Base-by-base conservation (phyloP, 1,140 invertebrate species). In the Drosophila triauraria region DNA sequence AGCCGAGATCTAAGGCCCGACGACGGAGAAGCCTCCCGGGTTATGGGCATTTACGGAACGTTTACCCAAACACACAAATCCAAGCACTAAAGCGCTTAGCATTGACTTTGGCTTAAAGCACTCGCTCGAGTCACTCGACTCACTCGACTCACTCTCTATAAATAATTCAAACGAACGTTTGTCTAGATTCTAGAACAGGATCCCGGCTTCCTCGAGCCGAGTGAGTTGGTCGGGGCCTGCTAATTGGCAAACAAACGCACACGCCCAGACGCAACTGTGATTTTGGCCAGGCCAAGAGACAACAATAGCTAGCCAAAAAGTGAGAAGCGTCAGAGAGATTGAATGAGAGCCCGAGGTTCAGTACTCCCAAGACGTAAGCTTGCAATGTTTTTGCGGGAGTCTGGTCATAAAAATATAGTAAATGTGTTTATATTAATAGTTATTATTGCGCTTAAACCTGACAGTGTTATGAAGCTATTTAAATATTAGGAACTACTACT, bases 141-240 rank as follows among this genome's bases (percentile, higher is more conserved):
- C 25, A 6, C 4, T 27, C 63, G 60, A 70, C 64, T 70, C 72
- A 87, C 71, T 80, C 64, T 80, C 80, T 80, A 88, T 87, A 90
- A 87, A 88, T 87, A 87, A 81, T 72, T 71, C 65, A 75, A 77
- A 61, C 65, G 68, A 63, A 69, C 56, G 59, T 54, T 54, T 54
- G 53, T 54, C 53, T 54, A 54, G 75, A 69, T 54, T 82, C 71
- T 58, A 80, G 72, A 87, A 87, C 80, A 87, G 84, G 80, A 87
- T 87, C 77, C 75, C 60, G 20, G 44, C 42, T 62, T 69, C 46
- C 67, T 59, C 54, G 32, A 35, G 30, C 25, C 38, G 20, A 40
- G 25, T 51, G 20, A 44, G 57, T 53, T 17, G 48, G 44, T 17
- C n/a, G 17, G 23, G 35, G 51, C 59, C 48, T 85, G 82, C 82